phyloP scores from a whole-genome alignment of 2,113 vertebrate species.

The Ciconia maguari region DNA sequence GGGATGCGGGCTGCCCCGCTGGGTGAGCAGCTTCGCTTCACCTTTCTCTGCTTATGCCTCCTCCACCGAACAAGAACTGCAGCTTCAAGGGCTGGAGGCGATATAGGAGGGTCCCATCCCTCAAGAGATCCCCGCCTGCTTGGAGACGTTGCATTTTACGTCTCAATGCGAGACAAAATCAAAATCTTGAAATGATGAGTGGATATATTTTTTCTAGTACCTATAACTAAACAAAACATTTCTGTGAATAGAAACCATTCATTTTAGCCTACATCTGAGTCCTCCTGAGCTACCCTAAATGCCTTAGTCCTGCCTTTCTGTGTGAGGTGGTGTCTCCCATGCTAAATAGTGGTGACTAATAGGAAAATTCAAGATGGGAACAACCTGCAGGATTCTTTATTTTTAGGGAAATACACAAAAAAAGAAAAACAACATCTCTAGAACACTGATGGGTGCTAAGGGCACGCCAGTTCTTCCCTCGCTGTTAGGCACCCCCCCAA shows the following conservation, averaged over 20 bases:
- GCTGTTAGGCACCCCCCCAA: not conserved
- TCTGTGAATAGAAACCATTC: rapidly evolving
- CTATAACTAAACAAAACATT: not conserved
- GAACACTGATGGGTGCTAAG: not conserved
- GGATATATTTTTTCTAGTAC: not conserved
- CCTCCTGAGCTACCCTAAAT: not conserved
- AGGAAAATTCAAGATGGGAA: not conserved
- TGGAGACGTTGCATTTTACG: not conserved
- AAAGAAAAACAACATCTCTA: not conserved
- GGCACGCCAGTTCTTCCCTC: not conserved
- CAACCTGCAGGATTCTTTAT: not conserved
- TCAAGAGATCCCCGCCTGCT: rapidly evolving
- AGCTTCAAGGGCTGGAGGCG: not conserved
- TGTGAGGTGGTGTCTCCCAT: not conserved
- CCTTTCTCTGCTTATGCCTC: not conserved
- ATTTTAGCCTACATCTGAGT: not conserved
- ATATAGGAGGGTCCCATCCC: not conserved
- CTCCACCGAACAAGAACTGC: not conserved
- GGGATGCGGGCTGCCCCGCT: rapidly evolving
- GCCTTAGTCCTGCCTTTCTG: not conserved
- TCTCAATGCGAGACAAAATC: not conserved
- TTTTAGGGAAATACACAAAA: not conserved
- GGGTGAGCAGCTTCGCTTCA: not conserved
- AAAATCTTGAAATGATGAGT: not conserved
- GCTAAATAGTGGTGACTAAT: rapidly evolving